Evolutionary conservation across 2,797 vertebrate species (phyloP), one percentile per base, ranked within the genome.

Genomic region (Nannoperca australis): DNA sequence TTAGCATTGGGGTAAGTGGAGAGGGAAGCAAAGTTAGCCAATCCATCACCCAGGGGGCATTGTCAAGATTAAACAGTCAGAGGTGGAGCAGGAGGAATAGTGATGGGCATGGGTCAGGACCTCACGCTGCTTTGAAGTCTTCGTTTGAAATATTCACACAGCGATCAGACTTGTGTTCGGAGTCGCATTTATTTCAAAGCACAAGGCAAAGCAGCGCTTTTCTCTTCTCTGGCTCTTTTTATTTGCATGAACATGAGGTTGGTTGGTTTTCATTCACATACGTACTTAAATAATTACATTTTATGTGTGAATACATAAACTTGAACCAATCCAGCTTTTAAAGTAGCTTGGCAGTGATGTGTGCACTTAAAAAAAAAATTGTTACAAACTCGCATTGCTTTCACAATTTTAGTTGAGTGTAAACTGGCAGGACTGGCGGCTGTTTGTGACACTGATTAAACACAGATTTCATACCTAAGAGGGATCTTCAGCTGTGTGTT

Each of bases 41-140:
- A 91, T 93, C 84, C 86, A 83, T 93, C 87, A 93, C 62, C 84
- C 78, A 20, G 53, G 58, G 73, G 84, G 72, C 42, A 56, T 51
- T 76, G 88, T 90, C 70, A 63, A 81, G 85, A 85, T 85, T 56
- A 81, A 85, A 77, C 70, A 78, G 65, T 56, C 42, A 7, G 70
- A 73, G 78, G 59, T 69, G 69, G 61, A 47, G 72, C 64, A 47
- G 72, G 10, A 65, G 75, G 79, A 84, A 79, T 80, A 86, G 61
- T 42, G 86, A 89, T 72, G 63, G 82, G 40, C 42, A 18, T 0
- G 20, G 87, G 82, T 87, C 61, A 76, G 30, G 83, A 87, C 88
- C 82, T 70, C 30, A 4, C 27, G 4, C 18, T 22, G 42, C 78
- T 91, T 91, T 88, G 73, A 87, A 84, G 91, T 85, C 66, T 62